Percentiles rank a stretch among this genome's conserved stretches.
These are phyloP conservation scores for Lycopodina hypogea DNA, from an alignment of 37 sponge, comb jelly and placozoan species.

Conservation along the genomic window DNA sequence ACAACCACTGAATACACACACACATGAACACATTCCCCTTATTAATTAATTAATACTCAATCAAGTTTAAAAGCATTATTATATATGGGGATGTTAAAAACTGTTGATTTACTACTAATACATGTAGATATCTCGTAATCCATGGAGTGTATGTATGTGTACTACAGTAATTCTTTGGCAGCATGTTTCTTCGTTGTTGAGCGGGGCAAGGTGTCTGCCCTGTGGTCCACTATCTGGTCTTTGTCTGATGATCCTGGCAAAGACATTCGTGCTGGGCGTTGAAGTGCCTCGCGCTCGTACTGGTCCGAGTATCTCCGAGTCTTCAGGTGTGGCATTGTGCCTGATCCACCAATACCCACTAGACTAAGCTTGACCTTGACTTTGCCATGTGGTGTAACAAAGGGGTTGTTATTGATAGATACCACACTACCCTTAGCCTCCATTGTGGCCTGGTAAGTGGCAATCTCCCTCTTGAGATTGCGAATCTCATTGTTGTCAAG, in stretches of 20 bases:
- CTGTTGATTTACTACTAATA: no score
- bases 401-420: constrained; percentile 35
- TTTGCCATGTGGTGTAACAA: constrained; percentile 28
- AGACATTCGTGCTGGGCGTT: constrained; percentile 6
- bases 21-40: no score
- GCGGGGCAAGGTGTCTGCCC: constrained; percentile 26
- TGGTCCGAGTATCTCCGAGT: constrained; percentile 21
- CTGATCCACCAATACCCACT: background rate
- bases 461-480: constrained; percentile 28
- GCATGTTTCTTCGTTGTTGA: background rate
- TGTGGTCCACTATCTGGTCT: background rate
- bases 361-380: constrained; percentile 5
- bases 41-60: background rate
- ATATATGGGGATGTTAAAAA: background rate
- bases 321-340: background rate
- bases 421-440: background rate
- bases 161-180: background rate
- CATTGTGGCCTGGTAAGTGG: background rate
- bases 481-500: constrained; percentile 61
- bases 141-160: no score
- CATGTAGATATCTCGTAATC: no score
- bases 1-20: background rate
- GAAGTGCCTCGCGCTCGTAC: background rate
- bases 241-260: background rate
- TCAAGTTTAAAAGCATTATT: background rate